Percentiles rank a stretch among this genome's conserved stretches.
These are phyloP conservation scores for Notechis scutatus DNA, from an alignment of 2,113 vertebrate species.

Conservation along the genomic window DNA sequence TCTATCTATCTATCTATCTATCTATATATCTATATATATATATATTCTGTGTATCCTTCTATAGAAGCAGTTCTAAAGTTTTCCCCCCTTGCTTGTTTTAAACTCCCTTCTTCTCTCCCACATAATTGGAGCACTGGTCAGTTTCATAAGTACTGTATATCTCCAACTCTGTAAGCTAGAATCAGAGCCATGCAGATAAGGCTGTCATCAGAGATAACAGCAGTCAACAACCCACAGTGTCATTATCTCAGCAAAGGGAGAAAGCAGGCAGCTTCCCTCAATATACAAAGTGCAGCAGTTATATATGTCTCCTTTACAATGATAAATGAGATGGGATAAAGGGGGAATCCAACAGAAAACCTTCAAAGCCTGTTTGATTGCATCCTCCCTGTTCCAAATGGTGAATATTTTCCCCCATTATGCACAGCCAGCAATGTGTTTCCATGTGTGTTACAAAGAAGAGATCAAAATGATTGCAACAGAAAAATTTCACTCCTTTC, in stretches of 20 bases:
- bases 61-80: neutral
- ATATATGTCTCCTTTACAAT: slow-evolving; percentile 70
- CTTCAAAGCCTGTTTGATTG: slow-evolving; percentile 61
- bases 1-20: too few species aligned
- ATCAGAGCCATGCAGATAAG: slow-evolving; percentile 74
- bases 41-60: neutral
- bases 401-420: neutral
- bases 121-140: slow-evolving; percentile 59
- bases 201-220: slow-evolving; percentile 72
- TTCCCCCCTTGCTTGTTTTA: neutral
- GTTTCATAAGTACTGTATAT: slow-evolving; percentile 63
- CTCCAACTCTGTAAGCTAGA: slow-evolving; percentile 54
- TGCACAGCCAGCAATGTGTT: slow-evolving; percentile 28
- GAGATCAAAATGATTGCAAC: neutral
- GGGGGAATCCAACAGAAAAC: slow-evolving; percentile 56
- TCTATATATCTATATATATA: too few species aligned
- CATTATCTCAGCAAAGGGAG: slow-evolving; percentile 67
- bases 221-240: slow-evolving; percentile 69
- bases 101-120: slow-evolving; percentile 5
- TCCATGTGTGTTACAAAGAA: neutral
- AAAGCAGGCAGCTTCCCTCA: slow-evolving; percentile 62
- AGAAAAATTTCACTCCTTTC: neutral
- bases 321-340: slow-evolving; percentile 64
- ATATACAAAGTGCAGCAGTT: slow-evolving; percentile 64
- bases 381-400: slow-evolving; percentile 42